These are phyloP conservation scores for Sycophaga agraensis DNA, from an alignment of 1,140 invertebrate species.

Conservation along the genomic window DNA sequence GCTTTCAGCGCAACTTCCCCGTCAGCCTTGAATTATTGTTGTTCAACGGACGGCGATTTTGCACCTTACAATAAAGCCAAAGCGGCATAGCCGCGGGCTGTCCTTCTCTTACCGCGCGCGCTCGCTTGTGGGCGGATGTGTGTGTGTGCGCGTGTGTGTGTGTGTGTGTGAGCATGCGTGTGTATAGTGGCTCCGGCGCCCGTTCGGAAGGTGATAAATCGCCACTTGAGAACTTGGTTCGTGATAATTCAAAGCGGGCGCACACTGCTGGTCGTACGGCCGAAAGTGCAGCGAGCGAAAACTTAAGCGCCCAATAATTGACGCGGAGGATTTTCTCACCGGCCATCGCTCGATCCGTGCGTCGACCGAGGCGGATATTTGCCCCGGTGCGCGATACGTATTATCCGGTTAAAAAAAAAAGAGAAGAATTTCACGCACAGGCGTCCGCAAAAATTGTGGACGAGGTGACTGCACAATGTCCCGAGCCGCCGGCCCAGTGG, in stretches of 20 bases:
- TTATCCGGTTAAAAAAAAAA: too few relatives aligned
- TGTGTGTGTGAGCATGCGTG: too few relatives aligned
- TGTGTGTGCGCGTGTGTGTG: too few relatives aligned
- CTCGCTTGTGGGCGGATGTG: background rate
- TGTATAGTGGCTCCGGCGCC: constrained; percentile 10
- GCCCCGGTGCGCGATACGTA: too few relatives aligned
- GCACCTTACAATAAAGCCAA: constrained; percentile 24
- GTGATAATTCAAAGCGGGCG: background rate
- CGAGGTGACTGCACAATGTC: constrained; percentile 17
- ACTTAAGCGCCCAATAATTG: too few relatives aligned
- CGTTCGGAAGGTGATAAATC: constrained; percentile 10
- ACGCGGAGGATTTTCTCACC: too few relatives aligned
- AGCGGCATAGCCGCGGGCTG: background rate
- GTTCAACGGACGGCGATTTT: constrained; percentile 17
- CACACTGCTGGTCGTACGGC: background rate
- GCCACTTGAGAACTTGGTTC: background rate
- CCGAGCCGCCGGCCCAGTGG: too few relatives aligned
- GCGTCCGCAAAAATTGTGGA: background rate
- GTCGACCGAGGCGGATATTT: too few relatives aligned
- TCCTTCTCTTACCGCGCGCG: background rate
- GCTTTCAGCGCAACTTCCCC: too few relatives aligned
- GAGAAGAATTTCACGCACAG: too few relatives aligned
- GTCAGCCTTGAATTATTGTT: too few relatives aligned
- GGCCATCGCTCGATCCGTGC: too few relatives aligned
- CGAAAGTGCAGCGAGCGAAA: background rate